Evolutionary conservation across 2,797 vertebrate species (phyloP), one percentile per base, ranked within the genome.

Genomic region (Sebastes vulpes): DNA sequence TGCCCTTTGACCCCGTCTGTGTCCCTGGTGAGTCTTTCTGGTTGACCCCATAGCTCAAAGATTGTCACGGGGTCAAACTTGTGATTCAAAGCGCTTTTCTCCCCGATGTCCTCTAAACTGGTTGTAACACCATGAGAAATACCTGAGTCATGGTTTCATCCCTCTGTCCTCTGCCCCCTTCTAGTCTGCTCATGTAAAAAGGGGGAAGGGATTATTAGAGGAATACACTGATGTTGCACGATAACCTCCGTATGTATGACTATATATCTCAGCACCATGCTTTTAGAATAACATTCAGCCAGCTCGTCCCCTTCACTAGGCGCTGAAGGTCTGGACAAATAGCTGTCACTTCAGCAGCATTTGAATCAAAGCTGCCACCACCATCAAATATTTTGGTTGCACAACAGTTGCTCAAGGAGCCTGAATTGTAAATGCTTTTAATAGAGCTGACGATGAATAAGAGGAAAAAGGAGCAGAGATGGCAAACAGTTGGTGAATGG

Each of bases 391-490:
- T 87, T 88, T 88, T 83, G 72, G 60, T 86, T 80, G 82, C 84
- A 72, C 79, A 86, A 75, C 84, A 88, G 88, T 87, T 88, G 77
- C 74, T 89, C 53, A 72, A 81, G 81, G 72, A 86, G 84, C 67
- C 67, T 66, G 66, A 86, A 75, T 84, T 83, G 86, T 82, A 80
- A 81, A 83, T 82, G 71, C 86, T 92, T 91, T 92, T 86, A 92
- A 90, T 85, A 91, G 87, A 92, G 71, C 84, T 65, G 81, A 69
- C 59, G 54, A 89, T 86, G 75, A 85, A 75, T 72, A 54, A 42
- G 71, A 83, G 59, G 77, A 79, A 87, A 48, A 66, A 84, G 71
- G 68, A 75, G 84, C 89, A 67, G 82, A 81, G 70, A 91, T 53
- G 46, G 69, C 77, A 87, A 90, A 87, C 83, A 86, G 70, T 89